Conservation (phyloP, 2,797 vertebrate species). For the Rhadinocentrus ornatus region DNA sequence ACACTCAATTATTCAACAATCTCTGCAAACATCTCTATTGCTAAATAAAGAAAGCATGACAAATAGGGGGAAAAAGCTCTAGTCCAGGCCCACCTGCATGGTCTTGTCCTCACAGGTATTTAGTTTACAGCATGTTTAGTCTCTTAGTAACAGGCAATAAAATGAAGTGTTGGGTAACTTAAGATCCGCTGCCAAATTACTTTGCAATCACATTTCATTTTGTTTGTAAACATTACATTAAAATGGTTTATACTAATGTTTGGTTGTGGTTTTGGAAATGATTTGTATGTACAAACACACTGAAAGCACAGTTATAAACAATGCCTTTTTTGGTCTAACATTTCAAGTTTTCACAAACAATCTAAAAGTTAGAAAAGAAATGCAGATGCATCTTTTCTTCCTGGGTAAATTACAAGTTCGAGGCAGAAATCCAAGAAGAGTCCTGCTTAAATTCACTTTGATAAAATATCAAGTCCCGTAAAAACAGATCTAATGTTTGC, state of each 20-base stretch:
- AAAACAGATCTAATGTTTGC: background rate
- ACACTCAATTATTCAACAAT: background rate
- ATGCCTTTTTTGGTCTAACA: background rate
- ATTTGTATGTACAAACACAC: background rate
- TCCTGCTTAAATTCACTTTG: background rate
- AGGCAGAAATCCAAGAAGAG: background rate
- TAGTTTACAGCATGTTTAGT: constrained; percentile 16
- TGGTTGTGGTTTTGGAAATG: background rate
- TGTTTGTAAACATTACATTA: constrained; percentile 25
- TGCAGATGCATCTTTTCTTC: background rate
- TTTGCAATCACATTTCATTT: background rate
- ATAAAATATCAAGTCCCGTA: background rate
- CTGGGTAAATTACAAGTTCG: background rate
- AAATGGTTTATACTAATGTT: background rate
- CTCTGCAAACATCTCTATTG: background rate
- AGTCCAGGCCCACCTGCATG: background rate
- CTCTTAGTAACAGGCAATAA: background rate
- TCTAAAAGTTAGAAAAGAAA: background rate
- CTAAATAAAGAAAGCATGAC: background rate
- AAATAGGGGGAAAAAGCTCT: background rate
- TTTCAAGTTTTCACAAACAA: background rate
- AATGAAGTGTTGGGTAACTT: rapidly evolving
- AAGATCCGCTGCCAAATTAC: background rate
- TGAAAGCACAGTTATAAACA: background rate
- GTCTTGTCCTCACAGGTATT: background rate